Conservation (phyloP, 1,140 invertebrate genomes). For the Trichonephila clavata region DNA sequence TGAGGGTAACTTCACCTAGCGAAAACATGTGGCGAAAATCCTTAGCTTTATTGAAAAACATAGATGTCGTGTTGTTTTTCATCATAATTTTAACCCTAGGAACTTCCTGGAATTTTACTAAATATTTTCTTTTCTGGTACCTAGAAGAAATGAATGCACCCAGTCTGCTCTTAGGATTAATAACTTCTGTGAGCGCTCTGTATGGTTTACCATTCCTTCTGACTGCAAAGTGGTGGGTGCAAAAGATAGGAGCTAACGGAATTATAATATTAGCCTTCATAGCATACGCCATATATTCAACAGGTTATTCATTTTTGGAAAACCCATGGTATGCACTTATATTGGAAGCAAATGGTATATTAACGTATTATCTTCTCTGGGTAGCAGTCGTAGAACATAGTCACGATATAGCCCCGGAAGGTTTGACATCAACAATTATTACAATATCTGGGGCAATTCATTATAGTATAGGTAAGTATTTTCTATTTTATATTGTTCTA, state of each 20-base stretch:
- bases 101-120: slow-evolving; percentile 37
- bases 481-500: too few species aligned
- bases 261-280: slow-evolving; percentile 51
- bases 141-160: slow-evolving; percentile 3
- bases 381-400: slow-evolving; percentile 40
- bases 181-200: slow-evolving; percentile 11
- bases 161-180: background rate
- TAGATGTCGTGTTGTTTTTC: slow-evolving; percentile 23
- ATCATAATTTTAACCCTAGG: slow-evolving; percentile 36
- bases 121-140: slow-evolving; percentile 35
- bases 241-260: slow-evolving; percentile 37
- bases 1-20: background rate
- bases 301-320: slow-evolving; percentile 46
- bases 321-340: slow-evolving; percentile 41
- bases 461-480: slow-evolving; percentile 41
- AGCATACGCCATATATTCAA: background rate
- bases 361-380: slow-evolving; percentile 62
- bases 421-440: slow-evolving; percentile 44
- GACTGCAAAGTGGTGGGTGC: slow-evolving; percentile 44
- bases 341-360: background rate
- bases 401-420: slow-evolving; percentile 51
- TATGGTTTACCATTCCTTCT: slow-evolving; percentile 57
- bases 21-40: slow-evolving; percentile 60
- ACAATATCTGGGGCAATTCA: slow-evolving; percentile 52
- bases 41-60: slow-evolving; percentile 30